Evolutionary conservation across 1,140 invertebrate species (phyloP).

Genomic region (Cydia splendana): DNA sequence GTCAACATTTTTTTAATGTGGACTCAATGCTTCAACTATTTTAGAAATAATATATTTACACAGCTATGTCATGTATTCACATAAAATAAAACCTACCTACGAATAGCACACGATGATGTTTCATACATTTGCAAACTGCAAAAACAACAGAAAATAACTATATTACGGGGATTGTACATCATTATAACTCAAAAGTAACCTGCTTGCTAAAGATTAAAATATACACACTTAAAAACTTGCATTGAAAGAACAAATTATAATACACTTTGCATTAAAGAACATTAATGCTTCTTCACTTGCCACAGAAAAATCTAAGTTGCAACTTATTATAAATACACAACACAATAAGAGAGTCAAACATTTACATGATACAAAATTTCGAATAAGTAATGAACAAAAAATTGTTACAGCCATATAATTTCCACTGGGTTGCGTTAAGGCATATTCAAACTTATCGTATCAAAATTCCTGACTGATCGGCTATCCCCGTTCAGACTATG

Average conservation of each 20-base stretch:
- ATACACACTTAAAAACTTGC: neutral
- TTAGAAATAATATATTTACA: slow-evolving; percentile 37
- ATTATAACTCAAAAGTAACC: neutral
- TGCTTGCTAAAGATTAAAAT: neutral
- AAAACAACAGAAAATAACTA: neutral
- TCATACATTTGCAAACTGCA: neutral
- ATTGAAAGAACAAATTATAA: slow-evolving; percentile 2
- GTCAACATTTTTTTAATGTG: slow-evolving; percentile 37
- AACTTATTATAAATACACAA: slow-evolving; percentile 13
- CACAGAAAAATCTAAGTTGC: neutral
- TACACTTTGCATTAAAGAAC: neutral
- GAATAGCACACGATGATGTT: neutral
- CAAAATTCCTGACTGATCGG: slow-evolving; percentile 66
- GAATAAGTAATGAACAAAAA: neutral
- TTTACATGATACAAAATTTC: neutral
- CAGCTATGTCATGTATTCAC: slow-evolving; percentile 41
- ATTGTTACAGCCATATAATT: neutral
- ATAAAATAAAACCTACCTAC: slow-evolving; percentile 34
- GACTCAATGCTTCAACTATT: slow-evolving; percentile 32
- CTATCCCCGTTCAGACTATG: slow-evolving; percentile 60
- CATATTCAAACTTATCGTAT: slow-evolving; percentile 71
- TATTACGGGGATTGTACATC: neutral
- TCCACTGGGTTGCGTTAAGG: slow-evolving; percentile 47
- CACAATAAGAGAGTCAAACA: neutral
- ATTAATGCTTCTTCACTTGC: neutral